Base-by-base conservation (phyloP, 35 echinoderm and acorn worm genomes). In the Heliocidaris tuberculata region DNA sequence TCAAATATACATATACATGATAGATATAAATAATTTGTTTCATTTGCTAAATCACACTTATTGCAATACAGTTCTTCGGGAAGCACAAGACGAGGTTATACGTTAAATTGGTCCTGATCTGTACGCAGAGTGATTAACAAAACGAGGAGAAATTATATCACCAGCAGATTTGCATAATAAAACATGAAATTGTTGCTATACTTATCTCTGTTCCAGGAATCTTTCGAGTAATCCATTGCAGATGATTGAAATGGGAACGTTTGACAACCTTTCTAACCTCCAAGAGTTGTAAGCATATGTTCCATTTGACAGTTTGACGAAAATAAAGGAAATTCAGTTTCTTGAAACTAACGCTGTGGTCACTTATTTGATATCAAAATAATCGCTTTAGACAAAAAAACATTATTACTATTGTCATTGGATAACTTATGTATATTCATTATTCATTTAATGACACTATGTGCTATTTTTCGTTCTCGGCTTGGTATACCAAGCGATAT, bases 351-450 rank as follows among this genome's bases (percentile, higher is more conserved):
- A 47, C 85, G 48, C 27, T 86, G 49, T 30, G 15, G 70, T 0
- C 15, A 32, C 12, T 31, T 85, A 10, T 92, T 86, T 35, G 85
- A 47, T 35, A 86, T 94, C 15, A 50, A 27, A 29, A 21, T 31
- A 12, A 96, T 94, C 31, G 61, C 87, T 96, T 60, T 94, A 56
- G 60, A 52, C 50, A 85, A 85, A 19, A 85, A 19, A 29, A 29
- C 1, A 85, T 2, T 16, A 85, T 85, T 19, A 85, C 4, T 85
- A 85, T 29, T 2, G 15, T 16, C 70, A 85, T 85, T 85, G 15
- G n/a, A 19, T 42, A 19, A 19, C 15, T 85, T 0, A 15, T 2
- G 70, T 85, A 85, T 85, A 19, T 85, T 85, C 2, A 85, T 85
- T 19, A 19, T 85, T 85, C 70, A 15, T 29, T 85, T 29, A 19